Base-by-base conservation (phyloP, 1,140 invertebrate genomes). In the Idris sp. region DNA sequence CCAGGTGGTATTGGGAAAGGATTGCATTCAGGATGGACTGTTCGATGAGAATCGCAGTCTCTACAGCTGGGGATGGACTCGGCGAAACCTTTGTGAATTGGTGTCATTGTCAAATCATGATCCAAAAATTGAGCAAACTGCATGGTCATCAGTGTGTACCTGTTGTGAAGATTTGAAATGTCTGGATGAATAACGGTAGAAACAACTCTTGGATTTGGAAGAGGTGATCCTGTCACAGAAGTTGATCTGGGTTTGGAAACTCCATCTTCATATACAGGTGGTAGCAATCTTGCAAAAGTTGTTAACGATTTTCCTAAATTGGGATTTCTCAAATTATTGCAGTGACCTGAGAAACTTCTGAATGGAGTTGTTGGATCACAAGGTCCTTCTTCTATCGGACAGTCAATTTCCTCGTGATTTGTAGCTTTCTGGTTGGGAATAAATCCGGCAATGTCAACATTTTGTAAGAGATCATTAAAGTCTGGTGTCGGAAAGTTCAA, bases 81-180 rank as follows among this genome's bases (percentile, higher is more conserved):
- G 56, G 92, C 92, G 86, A 94, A 94, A 71, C 93, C 95, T 90
- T 95, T 94, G 74, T 96, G 94, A 38, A 96, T 94, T 0, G 96
- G 96, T 1, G 96, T 97, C 89, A 97, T 93, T 0, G 95, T 97
- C 9, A 97, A 86, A 85, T 98, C 96, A 83, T 97, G 96, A 84
- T 97, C 96, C 3, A 97, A 78, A 77, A 97, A 95, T 81, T 97
- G 96, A 2, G 94, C 95, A 83, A 92, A 99, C 87, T 98, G 95
- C 95, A 97, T 97, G 2, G 94, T 91, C 92, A 96, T 95, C 10
- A 97, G 88, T 0, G 94, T 95, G 81, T 98, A 97, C n/a, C 95
- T 89, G 2, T 92, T 93, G 78, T 95, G 94, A 7, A 95, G 87
- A 81, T 96, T 95, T 28, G 94, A 94, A 44, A 97, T 94, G 79